A percentile compares a stretch with the other conserved stretches of the same genome.
Evolutionary conservation across 2,113 vertebrate genomes (phyloP).

Genomic region (Callocephalon fimbriatum): DNA sequence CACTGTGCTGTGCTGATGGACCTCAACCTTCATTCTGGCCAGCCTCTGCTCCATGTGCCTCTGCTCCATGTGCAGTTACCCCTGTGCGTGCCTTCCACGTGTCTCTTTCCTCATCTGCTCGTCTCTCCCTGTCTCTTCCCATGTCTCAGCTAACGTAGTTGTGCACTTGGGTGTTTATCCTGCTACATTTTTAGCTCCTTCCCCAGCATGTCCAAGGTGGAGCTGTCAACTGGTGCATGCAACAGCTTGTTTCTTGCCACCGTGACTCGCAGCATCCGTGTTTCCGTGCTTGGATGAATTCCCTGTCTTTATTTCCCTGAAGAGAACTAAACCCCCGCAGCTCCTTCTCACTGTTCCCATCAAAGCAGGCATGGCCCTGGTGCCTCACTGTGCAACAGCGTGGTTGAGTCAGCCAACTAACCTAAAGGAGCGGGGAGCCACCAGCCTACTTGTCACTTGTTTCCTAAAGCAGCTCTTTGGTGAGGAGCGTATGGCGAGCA

Average conservation of each 20-base stretch:
- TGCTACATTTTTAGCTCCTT: not conserved
- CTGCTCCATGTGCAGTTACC: not conserved
- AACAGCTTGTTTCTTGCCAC: not conserved
- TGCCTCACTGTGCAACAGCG: not conserved
- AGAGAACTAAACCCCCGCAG: not conserved
- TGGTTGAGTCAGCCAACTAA: not conserved
- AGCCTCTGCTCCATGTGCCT: not conserved
- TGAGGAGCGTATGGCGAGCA: not conserved
- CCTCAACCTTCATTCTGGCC: not conserved
- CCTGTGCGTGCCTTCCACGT: rapidly evolving
- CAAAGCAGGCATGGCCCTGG: not conserved
- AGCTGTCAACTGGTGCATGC: not conserved
- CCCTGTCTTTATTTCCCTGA: not conserved
- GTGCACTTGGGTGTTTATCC: not conserved
- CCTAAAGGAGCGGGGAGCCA: not conserved
- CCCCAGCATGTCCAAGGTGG: not conserved
- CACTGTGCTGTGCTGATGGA: not conserved
- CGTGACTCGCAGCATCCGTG: not conserved
- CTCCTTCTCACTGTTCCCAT: not conserved
- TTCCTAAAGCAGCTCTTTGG: not conserved
- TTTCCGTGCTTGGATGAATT: not conserved
- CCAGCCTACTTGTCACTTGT: not conserved
- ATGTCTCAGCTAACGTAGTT: not conserved
- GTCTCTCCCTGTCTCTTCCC: not conserved
- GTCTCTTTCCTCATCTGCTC: not conserved